These are phyloP conservation scores for Steatornis caripensis DNA, from an alignment of 2,113 vertebrate species.

Conservation along the genomic window DNA sequence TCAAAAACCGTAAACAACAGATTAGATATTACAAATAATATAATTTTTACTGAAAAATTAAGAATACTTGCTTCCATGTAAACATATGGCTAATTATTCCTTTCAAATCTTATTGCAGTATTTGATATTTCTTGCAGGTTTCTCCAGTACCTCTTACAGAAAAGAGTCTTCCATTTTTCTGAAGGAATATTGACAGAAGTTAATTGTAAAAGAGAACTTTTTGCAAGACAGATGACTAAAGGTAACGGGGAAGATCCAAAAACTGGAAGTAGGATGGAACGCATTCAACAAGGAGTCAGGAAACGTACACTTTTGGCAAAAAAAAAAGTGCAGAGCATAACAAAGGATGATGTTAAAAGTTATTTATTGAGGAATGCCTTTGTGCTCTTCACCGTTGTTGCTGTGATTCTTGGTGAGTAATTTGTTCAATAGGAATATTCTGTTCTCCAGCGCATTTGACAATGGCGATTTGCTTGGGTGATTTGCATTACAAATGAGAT, in stretches of 20 bases:
- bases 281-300: conserved; percentile 83
- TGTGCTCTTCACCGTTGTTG: conserved; percentile 89
- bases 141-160: background rate
- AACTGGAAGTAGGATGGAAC: conserved; percentile 78
- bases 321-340: conserved; percentile 87
- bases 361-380: conserved; percentile 90
- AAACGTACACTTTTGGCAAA: conserved; percentile 81
- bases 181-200: conserved; percentile 33
- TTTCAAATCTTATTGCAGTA: background rate
- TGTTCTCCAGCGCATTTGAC: conserved; percentile 37
- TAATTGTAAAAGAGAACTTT: background rate
- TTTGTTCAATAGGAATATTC: conserved; percentile 36
- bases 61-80: background rate
- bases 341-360: conserved; percentile 81
- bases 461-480: conserved; percentile 15
- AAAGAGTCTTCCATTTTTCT: background rate
- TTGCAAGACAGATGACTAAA: conserved; percentile 80
- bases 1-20: background rate
- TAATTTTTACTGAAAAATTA: background rate
- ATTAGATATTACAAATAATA: background rate
- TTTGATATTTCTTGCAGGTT: conserved; percentile 55
- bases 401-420: conserved; percentile 91
- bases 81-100: background rate
- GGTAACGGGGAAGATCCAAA: conserved; percentile 82
- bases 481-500: conserved; percentile 45